Conservation (phyloP, 2,797 vertebrate genomes). For the Phataginus tricuspis region DNA sequence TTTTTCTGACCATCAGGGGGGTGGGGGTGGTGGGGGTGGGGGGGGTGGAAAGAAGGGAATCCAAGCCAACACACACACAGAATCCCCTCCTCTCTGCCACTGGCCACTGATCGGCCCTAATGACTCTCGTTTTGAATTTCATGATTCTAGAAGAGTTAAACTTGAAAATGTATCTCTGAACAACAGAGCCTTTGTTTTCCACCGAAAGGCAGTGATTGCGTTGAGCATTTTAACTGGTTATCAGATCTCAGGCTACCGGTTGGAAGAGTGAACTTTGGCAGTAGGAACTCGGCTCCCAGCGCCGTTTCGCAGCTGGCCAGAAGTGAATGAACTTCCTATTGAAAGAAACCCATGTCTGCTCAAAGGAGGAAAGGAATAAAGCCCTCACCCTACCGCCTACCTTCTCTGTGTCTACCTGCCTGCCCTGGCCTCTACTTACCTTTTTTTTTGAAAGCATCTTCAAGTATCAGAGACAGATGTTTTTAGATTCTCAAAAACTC, state of each 20-base stretch:
- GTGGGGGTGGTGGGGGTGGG: too few species aligned
- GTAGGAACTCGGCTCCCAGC: slow-evolving; percentile 78
- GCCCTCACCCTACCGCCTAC: slow-evolving; percentile 35
- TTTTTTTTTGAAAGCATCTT: slow-evolving; percentile 47
- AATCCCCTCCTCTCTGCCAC: slow-evolving; percentile 54
- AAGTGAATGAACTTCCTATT: slow-evolving; percentile 74
- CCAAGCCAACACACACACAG: slow-evolving; percentile 59
- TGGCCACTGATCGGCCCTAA: slow-evolving; percentile 64
- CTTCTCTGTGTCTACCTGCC: slow-evolving; percentile 38
- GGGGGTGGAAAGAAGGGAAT: neutral
- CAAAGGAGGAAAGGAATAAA: slow-evolving; percentile 66
- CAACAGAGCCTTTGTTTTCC: slow-evolving; percentile 63
- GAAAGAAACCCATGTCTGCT: slow-evolving; percentile 72
- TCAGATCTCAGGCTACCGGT: slow-evolving; percentile 76
- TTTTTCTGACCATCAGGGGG: slow-evolving; percentile 12
- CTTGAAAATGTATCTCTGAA: slow-evolving; percentile 67
- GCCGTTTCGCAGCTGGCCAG: slow-evolving; percentile 78
- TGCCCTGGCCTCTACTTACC: slow-evolving; percentile 4
- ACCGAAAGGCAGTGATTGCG: slow-evolving; percentile 74
- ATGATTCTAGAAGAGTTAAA: slow-evolving; percentile 72
- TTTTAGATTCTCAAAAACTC: neutral
- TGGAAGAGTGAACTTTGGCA: slow-evolving; percentile 83
- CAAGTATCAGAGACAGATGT: neutral
- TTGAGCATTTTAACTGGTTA: slow-evolving; percentile 79
- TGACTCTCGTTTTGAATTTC: slow-evolving; percentile 77